Conservation (phyloP, 2,797 vertebrate genomes). For the Monodelphis domestica region DNA sequence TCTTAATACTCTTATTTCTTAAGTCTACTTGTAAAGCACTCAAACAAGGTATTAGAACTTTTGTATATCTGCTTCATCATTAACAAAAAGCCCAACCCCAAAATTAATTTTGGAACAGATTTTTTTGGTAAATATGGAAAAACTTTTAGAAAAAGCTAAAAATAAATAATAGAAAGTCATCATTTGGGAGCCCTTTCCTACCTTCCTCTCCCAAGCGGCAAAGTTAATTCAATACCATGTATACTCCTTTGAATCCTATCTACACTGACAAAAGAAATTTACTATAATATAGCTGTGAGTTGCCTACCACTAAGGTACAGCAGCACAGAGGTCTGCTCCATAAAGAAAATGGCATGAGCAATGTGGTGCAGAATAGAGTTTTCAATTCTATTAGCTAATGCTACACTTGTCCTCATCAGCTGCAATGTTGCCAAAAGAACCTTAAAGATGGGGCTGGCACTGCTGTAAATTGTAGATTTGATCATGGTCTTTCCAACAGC, state of each 20-base stretch:
- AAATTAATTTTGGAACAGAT: neutral
- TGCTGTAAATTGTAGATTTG: neutral
- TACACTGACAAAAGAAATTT: neutral
- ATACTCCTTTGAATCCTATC: neutral
- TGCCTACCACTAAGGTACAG: neutral
- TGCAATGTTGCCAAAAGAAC: neutral
- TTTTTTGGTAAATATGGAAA: neutral
- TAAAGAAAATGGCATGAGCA: neutral
- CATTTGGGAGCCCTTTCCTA: neutral
- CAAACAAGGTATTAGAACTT: neutral
- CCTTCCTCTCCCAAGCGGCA: neutral
- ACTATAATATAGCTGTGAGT: neutral
- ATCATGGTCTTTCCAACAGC: neutral
- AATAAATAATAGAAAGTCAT: neutral
- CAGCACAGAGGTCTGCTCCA: neutral
- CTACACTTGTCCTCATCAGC: neutral
- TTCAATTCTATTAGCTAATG: neutral
- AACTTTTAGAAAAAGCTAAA: neutral
- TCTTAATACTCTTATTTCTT: neutral
- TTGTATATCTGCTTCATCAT: neutral
- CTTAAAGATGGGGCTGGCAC: neutral
- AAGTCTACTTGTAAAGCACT: neutral
- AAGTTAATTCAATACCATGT: neutral
- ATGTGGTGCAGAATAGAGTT: neutral
- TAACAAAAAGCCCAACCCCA: neutral